phyloP scores from a whole-genome alignment of 2,113 vertebrate species.

The Cheilinus undulatus region DNA sequence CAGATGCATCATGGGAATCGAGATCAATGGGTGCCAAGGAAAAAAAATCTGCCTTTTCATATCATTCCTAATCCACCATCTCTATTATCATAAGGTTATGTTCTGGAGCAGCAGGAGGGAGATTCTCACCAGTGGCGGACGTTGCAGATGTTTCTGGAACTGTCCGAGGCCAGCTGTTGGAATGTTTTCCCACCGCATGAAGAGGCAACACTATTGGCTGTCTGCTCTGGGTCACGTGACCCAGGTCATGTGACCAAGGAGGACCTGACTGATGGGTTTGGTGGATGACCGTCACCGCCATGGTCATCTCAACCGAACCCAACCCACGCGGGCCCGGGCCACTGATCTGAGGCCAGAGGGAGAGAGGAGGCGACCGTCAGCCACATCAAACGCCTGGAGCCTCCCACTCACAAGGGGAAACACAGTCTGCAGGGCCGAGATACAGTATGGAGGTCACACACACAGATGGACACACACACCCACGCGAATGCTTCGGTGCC shows the following conservation, averaged over 20 bases:
- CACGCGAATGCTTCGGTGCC: conserved; percentile 13
- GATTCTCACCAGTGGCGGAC: conserved; percentile 75
- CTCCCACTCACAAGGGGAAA: conserved; percentile 62
- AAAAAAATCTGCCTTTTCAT: conserved; percentile 18
- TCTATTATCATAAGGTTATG: conserved; percentile 71
- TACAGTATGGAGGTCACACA: conserved; percentile 50
- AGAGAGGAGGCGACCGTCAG: conserved; percentile 58
- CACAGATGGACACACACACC: conserved; percentile 51
- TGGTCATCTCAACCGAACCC: conserved; percentile 69
- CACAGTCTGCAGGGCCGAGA: conserved; percentile 40
- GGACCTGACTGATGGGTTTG: conserved; percentile 47
- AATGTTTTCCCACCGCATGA: conserved; percentile 83
- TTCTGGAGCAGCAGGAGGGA: conserved; percentile 54
- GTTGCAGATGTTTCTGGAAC: conserved; percentile 79
- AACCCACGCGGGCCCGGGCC: conserved; percentile 42
- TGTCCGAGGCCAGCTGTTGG: conserved; percentile 78
- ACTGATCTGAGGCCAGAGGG: conserved; percentile 63
- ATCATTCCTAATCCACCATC: conserved; percentile 42
- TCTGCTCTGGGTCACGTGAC: conserved; percentile 68
- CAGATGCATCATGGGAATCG: conserved; percentile 31
- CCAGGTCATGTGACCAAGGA: conserved; percentile 69
- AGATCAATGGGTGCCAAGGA: conserved; percentile 10
- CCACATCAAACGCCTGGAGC: conserved; percentile 68
- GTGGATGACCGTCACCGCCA: conserved; percentile 47
- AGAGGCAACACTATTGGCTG: conserved; percentile 67